phyloP scores from a whole-genome alignment of 2,797 vertebrate genomes.

The Tiaroga cobitis region DNA sequence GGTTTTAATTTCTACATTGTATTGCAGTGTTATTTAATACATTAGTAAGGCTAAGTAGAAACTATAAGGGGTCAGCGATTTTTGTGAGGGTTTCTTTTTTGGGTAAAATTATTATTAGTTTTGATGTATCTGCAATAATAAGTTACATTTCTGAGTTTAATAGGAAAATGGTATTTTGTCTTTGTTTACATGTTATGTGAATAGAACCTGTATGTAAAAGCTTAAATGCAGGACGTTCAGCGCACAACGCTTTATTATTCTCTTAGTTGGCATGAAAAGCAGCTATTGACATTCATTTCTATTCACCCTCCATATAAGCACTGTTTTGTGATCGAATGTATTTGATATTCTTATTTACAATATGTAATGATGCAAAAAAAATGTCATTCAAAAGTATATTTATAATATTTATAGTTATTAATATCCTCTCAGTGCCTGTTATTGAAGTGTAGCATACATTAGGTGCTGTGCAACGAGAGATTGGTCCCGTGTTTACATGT shows the following conservation, averaged over 20 bases:
- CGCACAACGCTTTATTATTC: neutral
- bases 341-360: slow-evolving; percentile 52
- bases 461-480: slow-evolving; percentile 50
- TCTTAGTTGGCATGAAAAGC: slow-evolving; percentile 21
- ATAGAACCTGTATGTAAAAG: neutral
- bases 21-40: neutral
- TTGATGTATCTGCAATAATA: neutral
- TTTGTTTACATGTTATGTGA: slow-evolving; percentile 46
- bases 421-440: slow-evolving; percentile 66
- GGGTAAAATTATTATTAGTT: neutral
- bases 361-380: slow-evolving; percentile 50
- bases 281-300: neutral
- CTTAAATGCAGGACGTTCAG: neutral
- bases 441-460: slow-evolving; percentile 56
- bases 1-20: slow-evolving; percentile 23
- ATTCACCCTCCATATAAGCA: slow-evolving; percentile 23
- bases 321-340: slow-evolving; percentile 49
- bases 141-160: slow-evolving; percentile 17
- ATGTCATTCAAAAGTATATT: slow-evolving; percentile 54
- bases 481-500: slow-evolving; percentile 75
- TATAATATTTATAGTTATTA: slow-evolving; percentile 74
- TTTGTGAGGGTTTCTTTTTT: neutral
- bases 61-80: neutral
- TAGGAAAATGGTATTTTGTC: slow-evolving; percentile 30
- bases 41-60: neutral